These are phyloP conservation scores for Rhinella marina DNA, from an alignment of 2,797 vertebrate genomes.

Conservation along the genomic window DNA sequence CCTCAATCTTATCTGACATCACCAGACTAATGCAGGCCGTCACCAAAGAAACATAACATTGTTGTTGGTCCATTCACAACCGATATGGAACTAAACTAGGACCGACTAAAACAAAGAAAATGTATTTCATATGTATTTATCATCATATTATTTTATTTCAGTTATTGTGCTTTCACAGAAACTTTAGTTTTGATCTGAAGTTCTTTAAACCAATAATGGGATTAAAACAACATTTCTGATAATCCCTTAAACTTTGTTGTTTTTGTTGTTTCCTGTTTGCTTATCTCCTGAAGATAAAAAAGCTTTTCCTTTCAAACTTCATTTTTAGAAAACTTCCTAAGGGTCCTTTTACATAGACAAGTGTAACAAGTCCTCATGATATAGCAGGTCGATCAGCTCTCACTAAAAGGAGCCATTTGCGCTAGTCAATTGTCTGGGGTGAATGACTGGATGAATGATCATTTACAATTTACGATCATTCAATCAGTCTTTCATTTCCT, in stretches of 20 bases:
- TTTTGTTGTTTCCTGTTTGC: conserved; percentile 55
- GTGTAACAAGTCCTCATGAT: no score
- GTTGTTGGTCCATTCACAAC: conserved; percentile 63
- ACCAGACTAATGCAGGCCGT: conserved; percentile 74
- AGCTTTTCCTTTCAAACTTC: conserved; percentile 17
- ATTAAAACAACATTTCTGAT: conserved; percentile 42
- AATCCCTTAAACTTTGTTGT: conserved; percentile 50
- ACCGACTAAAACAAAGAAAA: background rate
- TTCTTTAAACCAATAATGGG: conserved; percentile 20
- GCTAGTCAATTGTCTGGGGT: no score
- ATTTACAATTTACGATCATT: no score
- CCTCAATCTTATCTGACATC: conserved; percentile 78
- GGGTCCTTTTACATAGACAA: background rate
- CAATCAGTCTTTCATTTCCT: no score
- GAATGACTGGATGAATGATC: no score
- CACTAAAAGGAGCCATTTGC: no score
- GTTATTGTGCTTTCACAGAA: background rate
- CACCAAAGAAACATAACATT: conserved; percentile 67
- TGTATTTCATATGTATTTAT: background rate
- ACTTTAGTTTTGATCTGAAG: background rate
- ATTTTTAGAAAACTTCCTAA: conserved; percentile 31
- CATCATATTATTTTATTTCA: background rate
- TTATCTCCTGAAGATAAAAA: conserved; percentile 57
- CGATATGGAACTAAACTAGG: conserved; percentile 38
- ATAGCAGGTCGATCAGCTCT: no score